A percentile compares a stretch with the other conserved stretches of the same genome.
These are phyloP conservation scores for Alsophila aescularia DNA, from an alignment of 2,888 invertebrate genomes.

Conservation along the genomic window DNA sequence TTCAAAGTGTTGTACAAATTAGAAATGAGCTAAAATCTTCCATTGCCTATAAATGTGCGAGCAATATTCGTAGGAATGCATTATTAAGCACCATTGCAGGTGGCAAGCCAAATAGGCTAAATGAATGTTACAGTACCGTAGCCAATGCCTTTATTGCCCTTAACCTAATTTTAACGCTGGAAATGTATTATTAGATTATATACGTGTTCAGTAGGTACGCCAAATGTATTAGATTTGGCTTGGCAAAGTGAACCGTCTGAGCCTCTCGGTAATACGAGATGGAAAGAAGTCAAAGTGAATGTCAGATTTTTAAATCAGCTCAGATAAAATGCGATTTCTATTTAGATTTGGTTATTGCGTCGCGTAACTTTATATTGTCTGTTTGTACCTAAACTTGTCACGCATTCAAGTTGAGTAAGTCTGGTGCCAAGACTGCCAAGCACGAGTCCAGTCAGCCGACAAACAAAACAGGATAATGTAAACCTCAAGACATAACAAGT, in stretches of 20 bases:
- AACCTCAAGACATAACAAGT: too few relatives aligned
- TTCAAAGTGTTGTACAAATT: too few relatives aligned
- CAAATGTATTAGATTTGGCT: constrained; percentile 14
- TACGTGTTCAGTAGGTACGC: constrained; percentile 6
- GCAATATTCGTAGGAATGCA: not conserved
- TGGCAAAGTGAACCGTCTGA: constrained; percentile 9
- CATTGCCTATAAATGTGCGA: too few relatives aligned
- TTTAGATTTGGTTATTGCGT: not conserved
- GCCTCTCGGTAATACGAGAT: constrained; percentile 8
- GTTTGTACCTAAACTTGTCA: constrained; percentile 16
- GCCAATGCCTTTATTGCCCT: constrained; percentile 14
- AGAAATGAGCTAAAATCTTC: constrained; percentile 2
- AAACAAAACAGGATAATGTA: constrained; percentile 46
- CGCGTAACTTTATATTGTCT: constrained; percentile 11
- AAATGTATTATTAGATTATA: not conserved
- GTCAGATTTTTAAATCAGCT: not conserved
- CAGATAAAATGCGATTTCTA: not conserved
- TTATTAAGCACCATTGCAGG: not conserved
- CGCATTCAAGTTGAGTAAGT: constrained; percentile 16
- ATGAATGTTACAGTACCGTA: constrained; percentile 5
- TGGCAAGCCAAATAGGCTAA: constrained; percentile 13
- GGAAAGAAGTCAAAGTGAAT: constrained; percentile 4
- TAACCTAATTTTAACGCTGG: constrained; percentile 10
- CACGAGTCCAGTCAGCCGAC: constrained; percentile 36
- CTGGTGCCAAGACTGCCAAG: constrained; percentile 45